These are phyloP conservation scores for Drosophila cardini DNA, from an alignment of 1,140 invertebrate genomes.

Conservation along the genomic window DNA sequence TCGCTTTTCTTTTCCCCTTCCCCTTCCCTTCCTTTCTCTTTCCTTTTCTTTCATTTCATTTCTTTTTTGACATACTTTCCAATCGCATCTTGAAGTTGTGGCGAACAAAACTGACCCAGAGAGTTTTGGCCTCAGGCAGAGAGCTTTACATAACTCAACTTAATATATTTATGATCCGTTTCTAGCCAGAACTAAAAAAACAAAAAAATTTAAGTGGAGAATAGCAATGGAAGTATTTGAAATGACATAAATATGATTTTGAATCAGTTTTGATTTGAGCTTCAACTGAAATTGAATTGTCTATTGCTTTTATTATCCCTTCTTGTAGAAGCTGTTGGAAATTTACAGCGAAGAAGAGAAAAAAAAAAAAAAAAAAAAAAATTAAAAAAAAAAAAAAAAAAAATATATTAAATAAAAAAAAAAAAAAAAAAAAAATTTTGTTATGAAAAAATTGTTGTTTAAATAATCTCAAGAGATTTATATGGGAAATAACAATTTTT, in stretches of 20 bases:
- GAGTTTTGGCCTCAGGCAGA: constrained; percentile 16
- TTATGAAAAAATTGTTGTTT: too few species aligned
- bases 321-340: too few species aligned
- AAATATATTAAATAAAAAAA: too few species aligned
- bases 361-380: too few species aligned
- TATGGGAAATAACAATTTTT: too few species aligned
- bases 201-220: too few species aligned
- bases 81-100: neutral
- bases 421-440: too few species aligned
- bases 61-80: constrained; percentile 49
- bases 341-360: too few species aligned
- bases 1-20: neutral
- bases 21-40: neutral
- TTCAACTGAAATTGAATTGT: neutral
- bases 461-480: too few species aligned
- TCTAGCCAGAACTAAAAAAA: neutral
- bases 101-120: neutral
- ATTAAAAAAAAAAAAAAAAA: too few species aligned
- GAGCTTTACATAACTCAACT: constrained; percentile 30
- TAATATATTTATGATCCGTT: constrained; percentile 23
- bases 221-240: too few species aligned
- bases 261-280: constrained; percentile 10
- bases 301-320: too few species aligned
- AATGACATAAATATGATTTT: constrained; percentile 25
- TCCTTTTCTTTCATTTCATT: constrained; percentile 31